phyloP scores from a whole-genome alignment of 2,113 vertebrate species.

The Malurus alboscapulatus region DNA sequence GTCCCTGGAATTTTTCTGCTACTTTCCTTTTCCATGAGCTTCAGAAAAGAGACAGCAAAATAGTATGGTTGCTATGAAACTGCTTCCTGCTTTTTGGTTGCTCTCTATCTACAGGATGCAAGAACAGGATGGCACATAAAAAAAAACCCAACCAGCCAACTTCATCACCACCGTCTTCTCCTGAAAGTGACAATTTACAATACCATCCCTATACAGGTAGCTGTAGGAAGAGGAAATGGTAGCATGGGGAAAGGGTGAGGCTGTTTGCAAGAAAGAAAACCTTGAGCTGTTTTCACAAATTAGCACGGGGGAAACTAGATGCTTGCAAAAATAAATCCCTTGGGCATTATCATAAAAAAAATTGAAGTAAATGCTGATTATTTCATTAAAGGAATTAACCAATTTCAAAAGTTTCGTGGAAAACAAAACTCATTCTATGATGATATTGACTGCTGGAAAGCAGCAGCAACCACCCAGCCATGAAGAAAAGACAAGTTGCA shows the following conservation, averaged over 20 bases:
- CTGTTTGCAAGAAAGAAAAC: not conserved
- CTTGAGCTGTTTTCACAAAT: not conserved
- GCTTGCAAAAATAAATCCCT: not conserved
- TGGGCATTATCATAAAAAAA: not conserved
- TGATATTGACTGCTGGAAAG: not conserved
- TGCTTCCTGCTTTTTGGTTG: slow-evolving; percentile 18
- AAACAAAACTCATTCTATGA: not conserved
- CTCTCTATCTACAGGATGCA: slow-evolving; percentile 23
- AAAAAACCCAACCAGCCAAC: not conserved
- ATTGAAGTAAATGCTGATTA: not conserved
- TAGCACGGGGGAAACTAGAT: not conserved
- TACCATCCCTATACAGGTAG: not conserved
- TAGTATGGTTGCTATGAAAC: slow-evolving; percentile 30
- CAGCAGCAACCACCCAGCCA: not conserved
- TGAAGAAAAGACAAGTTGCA: not conserved
- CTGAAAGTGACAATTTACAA: not conserved
- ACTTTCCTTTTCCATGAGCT: not conserved
- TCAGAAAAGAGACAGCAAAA: not conserved
- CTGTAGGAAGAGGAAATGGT: not conserved
- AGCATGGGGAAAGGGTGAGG: not conserved
- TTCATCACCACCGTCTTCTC: not conserved
- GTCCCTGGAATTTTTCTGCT: not conserved
- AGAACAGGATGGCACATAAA: not conserved
- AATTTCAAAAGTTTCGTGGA: not conserved
- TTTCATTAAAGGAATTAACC: not conserved